Base-by-base conservation (phyloP, 2,797 vertebrate genomes). In the Nannoperca australis region DNA sequence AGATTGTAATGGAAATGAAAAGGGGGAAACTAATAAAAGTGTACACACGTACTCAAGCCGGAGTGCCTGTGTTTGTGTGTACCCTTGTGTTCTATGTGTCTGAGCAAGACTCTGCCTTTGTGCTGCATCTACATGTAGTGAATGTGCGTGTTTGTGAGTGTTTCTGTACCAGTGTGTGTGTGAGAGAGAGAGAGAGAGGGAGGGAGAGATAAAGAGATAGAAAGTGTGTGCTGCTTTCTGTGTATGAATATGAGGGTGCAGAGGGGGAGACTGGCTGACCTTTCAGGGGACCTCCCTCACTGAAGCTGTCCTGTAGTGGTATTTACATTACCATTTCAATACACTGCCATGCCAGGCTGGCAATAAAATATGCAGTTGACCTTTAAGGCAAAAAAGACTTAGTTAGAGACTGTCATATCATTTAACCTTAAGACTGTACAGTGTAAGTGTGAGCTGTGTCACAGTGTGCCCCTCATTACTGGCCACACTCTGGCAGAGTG, bases 271-370 rank as follows among this genome's bases (percentile, higher is more conserved):
- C 85, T 68, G 72, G 49, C 67, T 95, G 94, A 95, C 94, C 94
- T 96, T 95, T 95, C 34, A 58, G 76, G 82, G 78, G 90, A 91
- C 91, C 90, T 89, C 78, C 84, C 85, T 92, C 83, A 89, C 91
- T 91, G 93, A 87, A 87, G 88, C 92, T 92, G 91, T 93, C 92
- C 94, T 91, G 93, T 90, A 91, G 92, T 94, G 92, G 86, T 94
- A 94, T 94, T 94, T 94, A 91, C 92, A 95, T 95, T 94, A 94
- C 90, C 94, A 95, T 95, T 95, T 95, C 95, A 95, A 96, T 94
- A 93, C 93, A 92, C 91, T 86, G 88, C 78, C 88, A 86, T 81
- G 88, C 88, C 68, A 45, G 88, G 87, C 81, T 90, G 81, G 85
- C 88, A 92, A 94, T 94, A 94, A 95, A 94, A 95, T 95, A 95